These are phyloP conservation scores for Podarcis muralis DNA, from an alignment of 2,113 vertebrate species.

Conservation along the genomic window DNA sequence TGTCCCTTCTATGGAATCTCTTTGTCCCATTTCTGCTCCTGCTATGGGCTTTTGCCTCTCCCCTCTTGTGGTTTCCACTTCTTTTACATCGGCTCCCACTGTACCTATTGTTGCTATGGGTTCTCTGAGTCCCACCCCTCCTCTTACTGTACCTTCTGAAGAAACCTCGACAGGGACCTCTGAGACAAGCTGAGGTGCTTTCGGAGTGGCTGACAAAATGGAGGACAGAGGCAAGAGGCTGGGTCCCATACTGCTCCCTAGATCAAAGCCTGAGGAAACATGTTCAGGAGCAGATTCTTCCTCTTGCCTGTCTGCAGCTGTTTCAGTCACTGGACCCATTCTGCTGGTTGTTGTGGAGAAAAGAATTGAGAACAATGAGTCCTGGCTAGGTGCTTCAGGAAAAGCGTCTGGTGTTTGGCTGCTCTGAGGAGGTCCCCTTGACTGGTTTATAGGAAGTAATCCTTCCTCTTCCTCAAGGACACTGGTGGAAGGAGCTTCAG, in stretches of 20 bases:
- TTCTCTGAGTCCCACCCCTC: conserved; percentile 22
- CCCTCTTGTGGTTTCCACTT: conserved; percentile 39
- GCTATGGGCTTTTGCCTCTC: neutral
- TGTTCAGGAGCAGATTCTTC: conserved; percentile 64
- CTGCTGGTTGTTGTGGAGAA: conserved; percentile 42
- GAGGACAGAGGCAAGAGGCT: conserved; percentile 55
- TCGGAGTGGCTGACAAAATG: conserved; percentile 48
- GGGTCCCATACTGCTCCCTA: conserved; percentile 74
- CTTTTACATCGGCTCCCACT: neutral
- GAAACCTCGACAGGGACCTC: conserved; percentile 45
- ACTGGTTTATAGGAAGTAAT: conserved; percentile 73
- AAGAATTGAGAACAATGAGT: conserved; percentile 41
- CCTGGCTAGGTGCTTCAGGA: conserved; percentile 44
- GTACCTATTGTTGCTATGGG: conserved; percentile 32
- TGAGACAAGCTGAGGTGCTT: conserved; percentile 33
- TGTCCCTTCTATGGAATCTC: neutral
- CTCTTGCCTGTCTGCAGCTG: conserved; percentile 50
- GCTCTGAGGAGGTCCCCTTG: conserved; percentile 58
- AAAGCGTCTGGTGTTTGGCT: conserved; percentile 41
- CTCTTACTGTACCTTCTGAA: conserved; percentile 32
- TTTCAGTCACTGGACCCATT: conserved; percentile 21
- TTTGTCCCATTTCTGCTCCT: conserved; percentile 36
- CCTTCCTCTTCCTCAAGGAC: conserved; percentile 73
- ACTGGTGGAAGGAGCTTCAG: conserved; percentile 56
- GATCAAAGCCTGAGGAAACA: conserved; percentile 64